Base-by-base conservation (phyloP, 2,888 invertebrate genomes). In the Aleiodes alternator region DNA sequence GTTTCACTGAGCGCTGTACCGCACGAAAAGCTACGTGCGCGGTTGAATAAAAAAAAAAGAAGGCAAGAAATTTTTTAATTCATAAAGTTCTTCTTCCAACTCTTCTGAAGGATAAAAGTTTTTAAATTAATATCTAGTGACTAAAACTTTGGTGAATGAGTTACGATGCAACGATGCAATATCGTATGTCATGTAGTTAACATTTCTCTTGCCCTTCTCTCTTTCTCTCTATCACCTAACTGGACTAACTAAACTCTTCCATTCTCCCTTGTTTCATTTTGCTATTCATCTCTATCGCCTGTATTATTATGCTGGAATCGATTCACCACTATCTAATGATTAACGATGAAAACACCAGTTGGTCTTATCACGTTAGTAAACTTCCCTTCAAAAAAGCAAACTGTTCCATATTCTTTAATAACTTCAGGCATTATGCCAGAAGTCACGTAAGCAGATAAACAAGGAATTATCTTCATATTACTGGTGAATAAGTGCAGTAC, bases 321-420 rank as follows among this genome's bases (percentile, higher is more conserved):
- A 75, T 75, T 75, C 48, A 7, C 64, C 64, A 64, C 16, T 64
- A 48, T 48, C 16, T 29, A 12, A 75, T 75, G 75, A 75, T 75
- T 75, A 75, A 75, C 70, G 75, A 53, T 23, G 48, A 7, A 64
- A 74, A 74, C 74, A 75, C 43, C 51, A 53, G 38, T 29, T 56
- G 43, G 68, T 73, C 57, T 66, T 68, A 73, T 73, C 72, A 43
- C 50, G 48, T 50, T 69, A 31, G 29, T 7, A 50, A 29, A 23
- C 50, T 69, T 43, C 11, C 8, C 43, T 4, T 11, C 9, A 48
- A 23, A 56, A 57, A 50, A n/a, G 12, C 12, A 38, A 5, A 38
- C 38, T 7, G 38, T 38, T 38, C 6, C 8, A 9, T 43, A 43
- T 43, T 43, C 43, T 43, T 43, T 43, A 43, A 43, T 11, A 8